Evolutionary conservation across 2,888 invertebrate genomes (phyloP).

Genomic region (Hermaeophaga mercurialis): DNA sequence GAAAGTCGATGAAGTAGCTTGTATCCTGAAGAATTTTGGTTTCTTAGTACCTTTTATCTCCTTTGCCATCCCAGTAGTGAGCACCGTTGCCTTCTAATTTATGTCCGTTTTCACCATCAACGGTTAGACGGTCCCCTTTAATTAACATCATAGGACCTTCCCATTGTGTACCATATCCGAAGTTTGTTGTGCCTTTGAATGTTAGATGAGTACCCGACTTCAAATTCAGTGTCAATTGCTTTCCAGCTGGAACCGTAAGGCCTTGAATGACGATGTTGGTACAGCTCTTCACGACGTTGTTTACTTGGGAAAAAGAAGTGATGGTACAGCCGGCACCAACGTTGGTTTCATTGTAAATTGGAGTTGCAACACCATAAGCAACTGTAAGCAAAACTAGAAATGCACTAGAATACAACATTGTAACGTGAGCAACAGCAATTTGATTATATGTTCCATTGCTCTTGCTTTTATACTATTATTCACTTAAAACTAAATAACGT

Average conservation of each 20-base stretch:
- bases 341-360: constrained; percentile 1
- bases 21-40: constrained; percentile 33
- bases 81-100: constrained; percentile 30
- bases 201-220: constrained; percentile 19
- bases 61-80: constrained; percentile 35
- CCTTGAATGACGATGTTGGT: constrained; percentile 13
- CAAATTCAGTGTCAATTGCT: constrained; percentile 12
- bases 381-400: too few relatives aligned
- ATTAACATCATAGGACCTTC: constrained; percentile 18
- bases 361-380: too few relatives aligned
- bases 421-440: too few relatives aligned
- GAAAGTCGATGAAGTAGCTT: constrained; percentile 27
- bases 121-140: constrained; percentile 5
- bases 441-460: too few relatives aligned
- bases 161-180: constrained; percentile 14
- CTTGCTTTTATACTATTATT: too few relatives aligned
- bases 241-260: constrained; percentile 20
- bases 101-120: constrained; percentile 14
- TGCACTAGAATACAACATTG: too few relatives aligned
- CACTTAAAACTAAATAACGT: too few relatives aligned
- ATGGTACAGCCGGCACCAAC: constrained; percentile 16
- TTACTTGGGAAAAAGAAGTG: constrained; percentile 13
- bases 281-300: constrained; percentile 12
- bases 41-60: constrained; percentile 14
- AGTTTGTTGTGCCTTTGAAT: constrained; percentile 20